Evolutionary conservation across 2,888 invertebrate genomes (phyloP).

Genomic region (Polyommatus icarus): DNA sequence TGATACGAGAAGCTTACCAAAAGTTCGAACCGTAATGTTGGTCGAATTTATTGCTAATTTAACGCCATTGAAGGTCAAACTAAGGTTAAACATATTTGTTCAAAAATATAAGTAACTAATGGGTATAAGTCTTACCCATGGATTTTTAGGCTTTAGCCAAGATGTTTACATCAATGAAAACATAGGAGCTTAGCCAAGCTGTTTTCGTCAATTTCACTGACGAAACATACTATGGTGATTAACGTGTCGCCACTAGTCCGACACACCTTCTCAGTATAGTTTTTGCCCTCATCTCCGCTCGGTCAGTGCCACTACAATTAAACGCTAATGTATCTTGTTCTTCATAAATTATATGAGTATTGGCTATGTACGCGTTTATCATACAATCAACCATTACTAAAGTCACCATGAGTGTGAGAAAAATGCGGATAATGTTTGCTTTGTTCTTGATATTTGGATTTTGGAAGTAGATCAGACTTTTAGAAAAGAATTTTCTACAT

Average conservation of each 20-base stretch:
- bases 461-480: background rate
- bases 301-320: constrained; percentile 24
- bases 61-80: too few relatives aligned
- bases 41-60: too few relatives aligned
- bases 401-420: background rate
- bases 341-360: constrained; percentile 26
- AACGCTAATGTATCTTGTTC: constrained; percentile 23
- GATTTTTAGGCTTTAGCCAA: too few relatives aligned
- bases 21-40: too few relatives aligned
- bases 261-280: background rate
- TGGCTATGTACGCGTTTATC: constrained; percentile 20
- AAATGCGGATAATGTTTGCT: background rate
- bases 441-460: background rate
- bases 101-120: too few relatives aligned
- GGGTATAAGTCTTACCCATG: too few relatives aligned
- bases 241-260: background rate
- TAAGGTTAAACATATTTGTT: too few relatives aligned
- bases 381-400: constrained; percentile 15
- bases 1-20: too few relatives aligned
- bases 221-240: background rate
- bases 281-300: background rate
- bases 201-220: background rate
- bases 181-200: background rate
- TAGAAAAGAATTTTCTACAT: too few relatives aligned
- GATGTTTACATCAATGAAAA: too few relatives aligned